Conservation (phyloP, 2,888 invertebrate genomes). For the Chrysolina oricalcia region DNA sequence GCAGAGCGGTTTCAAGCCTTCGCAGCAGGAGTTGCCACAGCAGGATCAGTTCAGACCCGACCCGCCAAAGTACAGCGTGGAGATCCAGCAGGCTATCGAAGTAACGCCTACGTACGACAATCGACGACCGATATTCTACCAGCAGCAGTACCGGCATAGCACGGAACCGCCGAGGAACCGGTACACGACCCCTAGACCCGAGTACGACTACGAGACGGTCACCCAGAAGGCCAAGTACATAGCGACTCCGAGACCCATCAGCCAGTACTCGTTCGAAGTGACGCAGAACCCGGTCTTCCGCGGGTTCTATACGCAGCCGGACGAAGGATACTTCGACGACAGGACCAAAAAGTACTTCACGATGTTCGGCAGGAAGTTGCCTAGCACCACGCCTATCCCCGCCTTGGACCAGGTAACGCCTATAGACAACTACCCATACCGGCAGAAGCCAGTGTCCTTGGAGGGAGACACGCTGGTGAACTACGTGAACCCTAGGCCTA, state of each 20-base stretch:
- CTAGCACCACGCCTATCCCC: constrained; percentile 70
- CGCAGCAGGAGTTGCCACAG: constrained; percentile 55
- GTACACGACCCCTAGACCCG: constrained; percentile 72
- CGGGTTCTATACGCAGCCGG: constrained; percentile 81
- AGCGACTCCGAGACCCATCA: constrained; percentile 61
- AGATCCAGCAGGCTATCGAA: constrained; percentile 69
- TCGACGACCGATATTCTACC: constrained; percentile 56
- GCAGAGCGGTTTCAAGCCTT: constrained; percentile 59
- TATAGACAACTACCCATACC: constrained; percentile 48
- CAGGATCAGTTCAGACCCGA: constrained; percentile 63
- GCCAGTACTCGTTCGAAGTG: constrained; percentile 66
- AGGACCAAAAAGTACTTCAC: constrained; percentile 84
- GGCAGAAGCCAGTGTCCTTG: constrained; percentile 71
- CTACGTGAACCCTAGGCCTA: constrained; percentile 79
- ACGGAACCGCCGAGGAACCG: constrained; percentile 73
- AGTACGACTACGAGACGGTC: constrained; percentile 70
- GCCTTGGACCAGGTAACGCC: constrained; percentile 35
- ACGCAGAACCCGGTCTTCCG: constrained; percentile 72
- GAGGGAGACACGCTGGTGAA: constrained; percentile 83
- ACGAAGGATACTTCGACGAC: constrained; percentile 81
- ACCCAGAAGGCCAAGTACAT: constrained; percentile 62
- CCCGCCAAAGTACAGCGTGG: constrained; percentile 66
- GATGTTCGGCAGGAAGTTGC: constrained; percentile 82
- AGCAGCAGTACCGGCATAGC: constrained; percentile 55
- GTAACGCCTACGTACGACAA: constrained; percentile 61